Base-by-base conservation (phyloP, 2,888 invertebrate species). In the Germaria angustata region DNA sequence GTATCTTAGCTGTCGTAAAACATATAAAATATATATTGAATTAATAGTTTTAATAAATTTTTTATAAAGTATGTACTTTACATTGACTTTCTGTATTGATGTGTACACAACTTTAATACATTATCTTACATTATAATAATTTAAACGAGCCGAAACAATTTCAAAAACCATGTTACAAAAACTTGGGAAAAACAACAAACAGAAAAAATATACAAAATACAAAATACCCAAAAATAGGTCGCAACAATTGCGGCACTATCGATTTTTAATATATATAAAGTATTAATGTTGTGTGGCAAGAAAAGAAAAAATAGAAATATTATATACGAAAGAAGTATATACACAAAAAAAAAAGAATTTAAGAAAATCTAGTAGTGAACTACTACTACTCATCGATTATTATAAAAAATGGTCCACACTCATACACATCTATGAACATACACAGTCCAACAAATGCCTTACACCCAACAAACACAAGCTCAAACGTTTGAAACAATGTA, bases 241-340 rank as follows among this genome's bases (percentile, higher is more conserved):
- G 80, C 55, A 75, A 63, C 80, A 77, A 84, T 80, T 80, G 84
- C 81, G 28, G 83, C 80, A 76, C 81, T 84, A 84, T 84, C 80
- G 84, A 84, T 84, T 84, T 77, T 73, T 72, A 61, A 82, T 77
- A 72, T 13, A 76, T 36, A 15, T 44, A 20, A 53, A 46, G 57
- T 57, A 15, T 22, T 32, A 9, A 44, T 32, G 39, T n/a, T 51
- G 9, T 75, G 69, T 53, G 49, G 69, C 34, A 75, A 80, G 49
- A 68, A 55, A 61, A 34, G 61, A 66, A 75, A 68, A 57, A 76
- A 28, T 6, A 34, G 13, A 34, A n/a, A 73, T 17, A 53, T 13
- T 15, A 51, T 44, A 44, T 49, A 28, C 22, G 2, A 39, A 36
- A 39, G 44, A 57, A 57, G 61, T 13, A 32, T 20, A 20, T 55